Conservation (phyloP, 2,797 vertebrate species). For the Danio kyathit region DNA sequence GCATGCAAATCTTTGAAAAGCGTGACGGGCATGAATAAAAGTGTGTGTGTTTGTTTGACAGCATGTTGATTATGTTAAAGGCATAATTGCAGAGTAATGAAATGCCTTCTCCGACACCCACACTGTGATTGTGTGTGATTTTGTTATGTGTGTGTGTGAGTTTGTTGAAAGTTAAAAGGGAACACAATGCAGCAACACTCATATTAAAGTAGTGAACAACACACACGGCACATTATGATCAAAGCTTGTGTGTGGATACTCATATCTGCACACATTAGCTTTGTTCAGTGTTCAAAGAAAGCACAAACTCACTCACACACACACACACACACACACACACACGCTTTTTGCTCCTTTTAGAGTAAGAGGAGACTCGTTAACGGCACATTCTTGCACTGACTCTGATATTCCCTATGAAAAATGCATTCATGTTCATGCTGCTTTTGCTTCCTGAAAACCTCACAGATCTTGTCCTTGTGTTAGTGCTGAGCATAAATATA, state of each 20-base stretch:
- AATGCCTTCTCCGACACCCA: neutral
- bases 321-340: constrained; percentile 10
- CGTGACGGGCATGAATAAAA: no score
- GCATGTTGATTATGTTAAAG: constrained; percentile 16
- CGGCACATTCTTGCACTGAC: constrained; percentile 2
- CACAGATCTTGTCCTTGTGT: constrained; percentile 20
- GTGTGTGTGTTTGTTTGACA: constrained; percentile 46
- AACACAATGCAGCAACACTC: constrained; percentile 20
- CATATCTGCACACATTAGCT: constrained; percentile 36
- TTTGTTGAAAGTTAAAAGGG: constrained; percentile 12
- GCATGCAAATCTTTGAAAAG: no score
- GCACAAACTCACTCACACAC: constrained; percentile 18
- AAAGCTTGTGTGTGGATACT: constrained; percentile 26
- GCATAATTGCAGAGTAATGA: constrained; percentile 27
- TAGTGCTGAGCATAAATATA: neutral
- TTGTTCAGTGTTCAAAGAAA: constrained; percentile 42
- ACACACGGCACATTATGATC: constrained; percentile 49
- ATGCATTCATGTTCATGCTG: neutral
- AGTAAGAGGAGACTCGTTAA: neutral
- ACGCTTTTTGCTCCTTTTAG: neutral
- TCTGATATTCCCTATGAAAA: constrained; percentile 32
- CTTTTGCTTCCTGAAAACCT: constrained; percentile 20
- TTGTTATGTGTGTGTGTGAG: constrained; percentile 1
- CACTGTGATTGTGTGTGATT: constrained; percentile 39
- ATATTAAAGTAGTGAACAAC: constrained; percentile 3